These are phyloP conservation scores for Ceriagrion tenellum DNA, from an alignment of 2,888 invertebrate species.

Conservation along the genomic window DNA sequence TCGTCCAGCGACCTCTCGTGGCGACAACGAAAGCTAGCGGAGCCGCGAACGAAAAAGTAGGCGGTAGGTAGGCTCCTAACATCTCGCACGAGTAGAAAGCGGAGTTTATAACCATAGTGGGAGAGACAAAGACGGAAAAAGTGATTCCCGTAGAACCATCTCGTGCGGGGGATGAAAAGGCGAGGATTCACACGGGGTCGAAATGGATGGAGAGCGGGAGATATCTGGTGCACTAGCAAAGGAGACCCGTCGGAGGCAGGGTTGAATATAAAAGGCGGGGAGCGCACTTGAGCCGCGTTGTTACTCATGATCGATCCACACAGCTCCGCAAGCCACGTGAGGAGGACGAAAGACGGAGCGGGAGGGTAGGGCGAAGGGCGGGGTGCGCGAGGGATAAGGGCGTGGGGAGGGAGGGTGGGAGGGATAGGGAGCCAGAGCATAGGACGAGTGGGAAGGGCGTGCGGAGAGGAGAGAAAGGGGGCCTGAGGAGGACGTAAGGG, in stretches of 20 bases:
- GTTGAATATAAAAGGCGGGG: constrained; percentile 7
- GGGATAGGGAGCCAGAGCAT: not conserved
- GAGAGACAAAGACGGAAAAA: not conserved
- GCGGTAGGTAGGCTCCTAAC: too few relatives aligned
- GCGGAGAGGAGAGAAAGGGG: not conserved
- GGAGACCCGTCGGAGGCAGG: not conserved
- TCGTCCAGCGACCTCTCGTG: too few relatives aligned
- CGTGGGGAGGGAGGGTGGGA: not conserved
- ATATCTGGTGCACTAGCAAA: not conserved
- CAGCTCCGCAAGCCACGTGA: constrained; percentile 48
- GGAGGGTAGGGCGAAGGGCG: not conserved
- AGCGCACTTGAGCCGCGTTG: constrained; percentile 60
- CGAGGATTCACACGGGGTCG: not conserved
- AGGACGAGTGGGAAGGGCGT: not conserved
- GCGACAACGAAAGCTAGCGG: too few relatives aligned
- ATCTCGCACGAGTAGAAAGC: not conserved
- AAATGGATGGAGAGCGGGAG: not conserved
- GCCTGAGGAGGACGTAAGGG: not conserved
- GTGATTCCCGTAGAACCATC: not conserved
- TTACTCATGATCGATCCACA: constrained; percentile 62
- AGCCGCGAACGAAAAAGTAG: too few relatives aligned
- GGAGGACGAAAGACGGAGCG: not conserved
- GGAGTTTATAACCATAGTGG: not conserved
- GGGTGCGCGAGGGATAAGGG: not conserved
- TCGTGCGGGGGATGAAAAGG: not conserved